Evolutionary conservation across 2,797 vertebrate genomes (phyloP), one percentile per base, ranked within the genome.

Genomic region (Vultur gryphus): DNA sequence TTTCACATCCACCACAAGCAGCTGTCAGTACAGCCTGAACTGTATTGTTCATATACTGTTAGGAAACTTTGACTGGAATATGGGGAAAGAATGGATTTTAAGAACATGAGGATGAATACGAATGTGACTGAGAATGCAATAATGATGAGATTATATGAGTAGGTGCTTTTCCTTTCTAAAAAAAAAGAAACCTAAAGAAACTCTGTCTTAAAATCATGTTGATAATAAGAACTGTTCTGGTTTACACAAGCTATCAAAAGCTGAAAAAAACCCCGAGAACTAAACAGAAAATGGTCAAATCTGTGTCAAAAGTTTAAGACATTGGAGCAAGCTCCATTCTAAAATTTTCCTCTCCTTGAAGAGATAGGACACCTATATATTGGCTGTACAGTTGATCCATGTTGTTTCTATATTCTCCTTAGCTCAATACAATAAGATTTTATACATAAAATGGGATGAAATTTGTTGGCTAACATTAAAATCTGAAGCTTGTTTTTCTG

Each of bases 1-100:
- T 86, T 95, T 10, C 58, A 84, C 44, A 91, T 82, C 66, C 39
- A 55, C 87, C 73, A 73, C n/a, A 23, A 70, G 55, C 87, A 97
- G 90, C 85, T 97, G 96, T 31, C 83, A 72, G 29, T 11, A 25
- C 12, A 75, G 46, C 46, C 58, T 62, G 54, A 84, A 37, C 33
- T 41, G 7, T 11, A 13, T 19, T 33, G 19, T 15, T 33, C 66
- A 10, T 1, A 1, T 44, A n/a, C 23, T 2, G 0, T 57, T 52
- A 54, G 25, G 44, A 39, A 66, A 9, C 13, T 58, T 78, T 55
- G 29, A 44, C 11, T 57, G 16, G 8, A 78, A 65, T 81, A 70
- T 11, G 6, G 28, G 43, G 7, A 29, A 71, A 64, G 80, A 69
- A 1, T 2, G 6, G 5, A 33, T 62, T 88, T 89, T 72, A 66